Percentiles rank a stretch among this genome's conserved stretches.
Evolutionary conservation across 2,888 invertebrate genomes (phyloP).

Genomic region (Agrotis clavis): DNA sequence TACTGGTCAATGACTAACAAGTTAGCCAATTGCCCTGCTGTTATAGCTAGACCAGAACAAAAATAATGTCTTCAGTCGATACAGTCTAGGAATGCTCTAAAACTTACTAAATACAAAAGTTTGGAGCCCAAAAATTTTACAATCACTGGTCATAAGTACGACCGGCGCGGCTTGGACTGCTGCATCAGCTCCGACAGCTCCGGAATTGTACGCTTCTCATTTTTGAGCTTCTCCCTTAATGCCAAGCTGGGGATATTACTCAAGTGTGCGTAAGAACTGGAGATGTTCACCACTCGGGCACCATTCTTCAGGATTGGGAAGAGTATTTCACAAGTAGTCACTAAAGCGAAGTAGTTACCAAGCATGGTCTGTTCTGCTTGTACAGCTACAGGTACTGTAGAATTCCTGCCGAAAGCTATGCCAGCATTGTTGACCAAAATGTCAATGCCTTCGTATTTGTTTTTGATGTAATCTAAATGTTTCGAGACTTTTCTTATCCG

Average conservation of each 20-base stretch:
- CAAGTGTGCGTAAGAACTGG: constrained; percentile 93
- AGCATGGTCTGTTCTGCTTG: constrained; percentile 94
- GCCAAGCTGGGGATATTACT: constrained; percentile 89
- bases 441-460: constrained; percentile 93
- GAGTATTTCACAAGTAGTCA: constrained; percentile 92
- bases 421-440: constrained; percentile 95
- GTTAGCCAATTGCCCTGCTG: too few relatives aligned
- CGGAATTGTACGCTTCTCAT: constrained; percentile 90
- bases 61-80: too few relatives aligned
- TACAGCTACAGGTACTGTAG: constrained; percentile 91
- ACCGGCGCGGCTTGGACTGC: too few relatives aligned
- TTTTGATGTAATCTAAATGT: constrained; percentile 91
- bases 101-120: too few relatives aligned
- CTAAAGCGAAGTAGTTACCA: constrained; percentile 93
- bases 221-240: constrained; percentile 88
- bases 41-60: too few relatives aligned
- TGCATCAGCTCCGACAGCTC: constrained; percentile 92
- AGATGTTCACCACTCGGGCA: constrained; percentile 94
- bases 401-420: constrained; percentile 92
- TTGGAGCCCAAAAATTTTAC: too few relatives aligned
- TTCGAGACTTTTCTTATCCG: constrained; percentile 91
- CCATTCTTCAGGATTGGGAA: constrained; percentile 93
- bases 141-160: too few relatives aligned
- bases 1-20: too few relatives aligned
- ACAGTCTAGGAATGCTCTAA: too few relatives aligned